These are phyloP conservation scores for Lasius fuliginosus DNA, from an alignment of 2,888 invertebrate genomes.

Conservation along the genomic window DNA sequence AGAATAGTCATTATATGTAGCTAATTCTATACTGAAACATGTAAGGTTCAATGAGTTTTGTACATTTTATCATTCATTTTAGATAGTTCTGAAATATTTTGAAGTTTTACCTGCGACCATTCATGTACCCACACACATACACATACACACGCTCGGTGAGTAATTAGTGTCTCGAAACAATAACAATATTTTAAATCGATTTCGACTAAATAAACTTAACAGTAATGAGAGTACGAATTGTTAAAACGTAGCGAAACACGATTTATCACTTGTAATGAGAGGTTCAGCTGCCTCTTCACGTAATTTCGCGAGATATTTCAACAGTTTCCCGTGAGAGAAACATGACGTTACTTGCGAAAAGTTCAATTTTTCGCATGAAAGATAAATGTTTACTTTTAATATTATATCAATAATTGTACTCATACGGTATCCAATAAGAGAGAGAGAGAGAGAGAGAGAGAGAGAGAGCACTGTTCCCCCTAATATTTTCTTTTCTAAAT, in stretches of 20 bases:
- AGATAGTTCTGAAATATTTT: background rate
- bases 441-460: background rate
- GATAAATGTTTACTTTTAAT: slow-evolving; percentile 30
- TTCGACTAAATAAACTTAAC: slow-evolving; percentile 32
- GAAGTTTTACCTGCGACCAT: background rate
- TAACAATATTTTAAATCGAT: background rate
- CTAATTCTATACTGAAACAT: background rate
- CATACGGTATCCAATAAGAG: background rate
- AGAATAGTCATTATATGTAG: background rate
- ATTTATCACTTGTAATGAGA: slow-evolving; percentile 33
- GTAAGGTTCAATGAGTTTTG: background rate
- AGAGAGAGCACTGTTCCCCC: background rate
- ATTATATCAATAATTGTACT: background rate
- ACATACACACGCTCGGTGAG: background rate
- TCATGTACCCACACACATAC: background rate
- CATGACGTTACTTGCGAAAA: slow-evolving; percentile 5
- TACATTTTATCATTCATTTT: background rate
- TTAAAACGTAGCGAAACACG: slow-evolving; percentile 26
- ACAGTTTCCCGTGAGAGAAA: background rate
- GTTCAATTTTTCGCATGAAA: slow-evolving; percentile 4
- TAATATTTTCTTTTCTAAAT: slow-evolving; percentile 18
- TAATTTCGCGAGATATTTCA: slow-evolving; percentile 28
- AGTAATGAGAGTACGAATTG: slow-evolving; percentile 23
- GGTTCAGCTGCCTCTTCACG: background rate
- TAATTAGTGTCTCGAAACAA: slow-evolving; percentile 12